Evolutionary conservation across 2,113 vertebrate genomes (phyloP).

Genomic region (Peromyscus maniculatus): DNA sequence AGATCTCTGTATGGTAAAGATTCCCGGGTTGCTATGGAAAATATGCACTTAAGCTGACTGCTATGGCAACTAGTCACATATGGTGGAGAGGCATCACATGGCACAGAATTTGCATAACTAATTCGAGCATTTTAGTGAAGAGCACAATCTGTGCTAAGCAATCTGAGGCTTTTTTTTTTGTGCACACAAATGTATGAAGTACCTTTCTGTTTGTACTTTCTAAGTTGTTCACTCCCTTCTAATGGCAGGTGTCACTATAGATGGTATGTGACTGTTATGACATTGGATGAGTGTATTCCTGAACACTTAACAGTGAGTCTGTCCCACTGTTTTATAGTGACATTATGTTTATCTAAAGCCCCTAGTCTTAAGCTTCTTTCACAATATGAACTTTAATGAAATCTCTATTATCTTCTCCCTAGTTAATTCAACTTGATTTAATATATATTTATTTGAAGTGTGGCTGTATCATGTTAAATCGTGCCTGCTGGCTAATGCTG

Average conservation of each 20-base stretch:
- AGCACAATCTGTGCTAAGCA: constrained; percentile 71
- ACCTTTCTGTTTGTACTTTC: constrained; percentile 11
- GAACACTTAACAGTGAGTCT: constrained; percentile 23
- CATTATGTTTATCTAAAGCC: not conserved
- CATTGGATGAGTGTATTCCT: not conserved
- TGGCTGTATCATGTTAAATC: not conserved
- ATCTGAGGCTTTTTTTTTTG: constrained; percentile 62
- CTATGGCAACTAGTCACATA: constrained; percentile 86
- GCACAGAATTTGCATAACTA: constrained; percentile 84
- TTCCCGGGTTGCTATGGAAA: constrained; percentile 87
- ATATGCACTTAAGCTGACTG: constrained; percentile 80
- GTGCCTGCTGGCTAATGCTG: not conserved
- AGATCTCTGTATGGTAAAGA: constrained; percentile 82
- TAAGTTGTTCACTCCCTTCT: constrained; percentile 11
- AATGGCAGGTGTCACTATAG: not conserved
- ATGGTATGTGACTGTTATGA: not conserved
- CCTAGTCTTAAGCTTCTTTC: not conserved
- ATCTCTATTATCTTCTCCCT: not conserved
- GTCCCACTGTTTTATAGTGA: not conserved
- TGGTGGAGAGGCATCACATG: constrained; percentile 79
- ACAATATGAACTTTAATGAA: constrained; percentile 7
- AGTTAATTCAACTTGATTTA: constrained; percentile 27
- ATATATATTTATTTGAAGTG: constrained; percentile 23
- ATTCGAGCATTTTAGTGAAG: constrained; percentile 77
- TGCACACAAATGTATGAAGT: constrained; percentile 9